phyloP scores from a whole-genome alignment of 2,113 vertebrate genomes.

The Nothoprocta perdicaria region DNA sequence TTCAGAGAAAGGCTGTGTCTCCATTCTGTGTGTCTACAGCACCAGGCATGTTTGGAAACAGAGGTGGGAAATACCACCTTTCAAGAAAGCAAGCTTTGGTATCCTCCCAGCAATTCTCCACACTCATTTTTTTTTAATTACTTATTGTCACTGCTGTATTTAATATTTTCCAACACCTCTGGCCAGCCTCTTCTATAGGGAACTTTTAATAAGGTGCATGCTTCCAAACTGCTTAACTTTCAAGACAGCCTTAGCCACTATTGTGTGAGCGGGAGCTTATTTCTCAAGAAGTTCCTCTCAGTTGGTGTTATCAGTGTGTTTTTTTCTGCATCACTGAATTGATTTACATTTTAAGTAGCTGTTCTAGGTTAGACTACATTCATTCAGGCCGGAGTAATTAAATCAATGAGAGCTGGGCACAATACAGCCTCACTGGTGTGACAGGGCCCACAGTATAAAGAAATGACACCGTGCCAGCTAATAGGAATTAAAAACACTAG shows the following conservation, averaged over 20 bases:
- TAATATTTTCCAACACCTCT: slow-evolving; percentile 43
- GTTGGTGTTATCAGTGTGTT: slow-evolving; percentile 83
- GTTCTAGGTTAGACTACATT: slow-evolving; percentile 81
- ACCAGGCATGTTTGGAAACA: background rate
- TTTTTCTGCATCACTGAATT: slow-evolving; percentile 90
- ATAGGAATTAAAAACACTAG: slow-evolving; percentile 75
- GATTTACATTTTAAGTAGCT: slow-evolving; percentile 88
- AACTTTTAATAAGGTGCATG: slow-evolving; percentile 57
- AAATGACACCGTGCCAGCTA: slow-evolving; percentile 68
- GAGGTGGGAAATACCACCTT: background rate
- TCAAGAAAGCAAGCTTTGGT: background rate
- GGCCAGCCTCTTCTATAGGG: background rate
- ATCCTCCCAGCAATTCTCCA: background rate
- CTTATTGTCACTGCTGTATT: slow-evolving; percentile 13
- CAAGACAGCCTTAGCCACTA: slow-evolving; percentile 58
- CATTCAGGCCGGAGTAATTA: slow-evolving; percentile 84
- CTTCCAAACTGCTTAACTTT: slow-evolving; percentile 78
- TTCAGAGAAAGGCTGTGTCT: background rate
- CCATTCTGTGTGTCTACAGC: background rate
- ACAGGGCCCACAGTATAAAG: slow-evolving; percentile 74
- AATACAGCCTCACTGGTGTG: slow-evolving; percentile 79
- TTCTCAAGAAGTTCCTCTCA: slow-evolving; percentile 74
- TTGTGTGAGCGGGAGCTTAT: slow-evolving; percentile 80
- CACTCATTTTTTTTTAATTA: slow-evolving; percentile 3
- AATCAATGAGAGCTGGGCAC: slow-evolving; percentile 85